Conservation (phyloP, 1,140 invertebrate species). For the Leptonema lineaticorne region DNA sequence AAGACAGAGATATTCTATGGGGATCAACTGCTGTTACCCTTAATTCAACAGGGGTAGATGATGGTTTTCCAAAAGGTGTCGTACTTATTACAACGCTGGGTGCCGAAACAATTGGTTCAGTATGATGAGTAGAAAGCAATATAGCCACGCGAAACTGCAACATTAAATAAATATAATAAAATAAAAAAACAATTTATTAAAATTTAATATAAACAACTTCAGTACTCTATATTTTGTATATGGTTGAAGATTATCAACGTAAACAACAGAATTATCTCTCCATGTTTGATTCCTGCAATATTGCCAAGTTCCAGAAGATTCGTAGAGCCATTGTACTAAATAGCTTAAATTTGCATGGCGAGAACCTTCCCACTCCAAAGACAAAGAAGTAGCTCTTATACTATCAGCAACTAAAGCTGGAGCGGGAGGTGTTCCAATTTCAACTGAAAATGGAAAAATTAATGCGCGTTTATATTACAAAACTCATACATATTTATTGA, state of each 20-base stretch:
- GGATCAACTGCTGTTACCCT: slow-evolving; percentile 78
- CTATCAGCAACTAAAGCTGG: slow-evolving; percentile 76
- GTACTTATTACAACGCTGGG: slow-evolving; percentile 82
- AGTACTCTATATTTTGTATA: slow-evolving; percentile 86
- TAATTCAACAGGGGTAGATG: slow-evolving; percentile 71
- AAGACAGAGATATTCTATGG: slow-evolving; percentile 80
- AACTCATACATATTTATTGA: background rate
- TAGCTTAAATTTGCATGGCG: slow-evolving; percentile 64
- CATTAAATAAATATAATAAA: slow-evolving; percentile 33
- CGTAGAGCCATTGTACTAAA: slow-evolving; percentile 74
- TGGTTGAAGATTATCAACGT: slow-evolving; percentile 75
- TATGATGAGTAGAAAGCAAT: slow-evolving; percentile 64
- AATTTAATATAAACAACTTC: no score
- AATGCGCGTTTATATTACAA: background rate
- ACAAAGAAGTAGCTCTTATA: slow-evolving; percentile 72
- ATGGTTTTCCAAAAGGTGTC: slow-evolving; percentile 68
- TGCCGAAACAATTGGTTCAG: slow-evolving; percentile 74
- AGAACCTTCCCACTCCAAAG: slow-evolving; percentile 73
- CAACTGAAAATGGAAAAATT: slow-evolving; percentile 51
- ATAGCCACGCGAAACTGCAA: slow-evolving; percentile 82
- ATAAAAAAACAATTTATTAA: no score
- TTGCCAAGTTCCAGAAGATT: slow-evolving; percentile 71
- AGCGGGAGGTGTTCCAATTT: slow-evolving; percentile 68
- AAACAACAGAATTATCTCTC: slow-evolving; percentile 65
- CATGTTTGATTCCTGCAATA: slow-evolving; percentile 71